These are phyloP conservation scores for Sebastes miniatus DNA, from an alignment of 2,797 vertebrate genomes.

Conservation along the genomic window DNA sequence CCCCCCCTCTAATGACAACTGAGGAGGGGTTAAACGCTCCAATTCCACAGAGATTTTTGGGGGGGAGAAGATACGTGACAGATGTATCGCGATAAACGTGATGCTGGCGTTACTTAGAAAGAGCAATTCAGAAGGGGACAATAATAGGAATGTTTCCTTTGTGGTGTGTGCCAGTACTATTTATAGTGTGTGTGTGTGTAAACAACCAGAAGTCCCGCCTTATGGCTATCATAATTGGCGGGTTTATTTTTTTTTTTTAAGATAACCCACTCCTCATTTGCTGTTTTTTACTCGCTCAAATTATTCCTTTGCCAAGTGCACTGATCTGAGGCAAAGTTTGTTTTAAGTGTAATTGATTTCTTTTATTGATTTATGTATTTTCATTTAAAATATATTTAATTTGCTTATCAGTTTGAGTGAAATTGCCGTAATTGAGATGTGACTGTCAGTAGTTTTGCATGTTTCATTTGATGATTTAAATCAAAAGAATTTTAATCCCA, in stretches of 20 bases:
- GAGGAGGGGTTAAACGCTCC: conserved; percentile 77
- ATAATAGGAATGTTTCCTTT: conserved; percentile 67
- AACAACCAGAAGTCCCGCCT: conserved; percentile 57
- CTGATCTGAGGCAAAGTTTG: conserved; percentile 35
- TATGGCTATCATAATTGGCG: conserved; percentile 54
- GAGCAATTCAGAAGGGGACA: conserved; percentile 50
- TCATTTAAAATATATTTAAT: conserved; percentile 8
- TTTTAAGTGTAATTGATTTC: conserved; percentile 36
- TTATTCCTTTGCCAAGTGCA: conserved; percentile 11
- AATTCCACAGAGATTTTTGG: conserved; percentile 67
- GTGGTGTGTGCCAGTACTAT: conserved; percentile 66
- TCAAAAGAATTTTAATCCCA: conserved; percentile 35
- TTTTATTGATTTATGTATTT: conserved; percentile 44
- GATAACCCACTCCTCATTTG: conserved; percentile 24
- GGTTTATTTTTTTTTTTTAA: conserved; percentile 54
- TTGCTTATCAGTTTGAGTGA: conserved; percentile 6
- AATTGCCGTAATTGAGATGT: not conserved
- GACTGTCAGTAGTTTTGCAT: not conserved
- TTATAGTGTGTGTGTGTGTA: conserved; percentile 59
- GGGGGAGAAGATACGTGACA: conserved; percentile 66
- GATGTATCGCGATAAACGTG: conserved; percentile 64
- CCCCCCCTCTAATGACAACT: conserved; percentile 65
- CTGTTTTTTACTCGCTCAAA: not conserved
- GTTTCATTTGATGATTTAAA: conserved; percentile 31
- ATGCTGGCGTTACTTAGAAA: conserved; percentile 44